phyloP scores from a whole-genome alignment of 2,888 invertebrate species.

The Pandemis corylana region DNA sequence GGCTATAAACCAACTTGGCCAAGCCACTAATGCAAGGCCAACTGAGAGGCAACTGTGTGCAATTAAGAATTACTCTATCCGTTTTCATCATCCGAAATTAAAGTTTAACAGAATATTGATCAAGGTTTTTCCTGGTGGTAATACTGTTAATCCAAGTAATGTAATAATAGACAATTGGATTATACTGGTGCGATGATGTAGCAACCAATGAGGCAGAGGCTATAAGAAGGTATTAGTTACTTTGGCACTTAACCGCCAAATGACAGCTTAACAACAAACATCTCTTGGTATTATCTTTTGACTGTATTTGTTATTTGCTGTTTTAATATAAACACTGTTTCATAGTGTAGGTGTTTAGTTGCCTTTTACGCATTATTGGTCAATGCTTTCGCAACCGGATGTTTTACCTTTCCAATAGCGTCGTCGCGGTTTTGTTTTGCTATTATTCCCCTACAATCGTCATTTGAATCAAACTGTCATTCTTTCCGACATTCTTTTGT shows the following conservation, averaged over 20 bases:
- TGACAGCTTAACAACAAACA: conserved; percentile 9
- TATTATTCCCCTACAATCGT: conserved; percentile 21
- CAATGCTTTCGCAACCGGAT: conserved; percentile 68
- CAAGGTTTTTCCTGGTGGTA: conserved; percentile 54
- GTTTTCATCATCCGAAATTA: conserved; percentile 52
- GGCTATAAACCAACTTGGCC: conserved; percentile 54
- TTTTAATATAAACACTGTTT: conserved; percentile 41
- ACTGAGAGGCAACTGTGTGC: conserved; percentile 56
- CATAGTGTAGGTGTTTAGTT: conserved; percentile 45
- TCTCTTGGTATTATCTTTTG: conserved; percentile 18
- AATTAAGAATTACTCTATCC: conserved; percentile 50
- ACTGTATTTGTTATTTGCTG: conserved; percentile 31
- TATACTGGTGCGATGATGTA: conserved; percentile 17
- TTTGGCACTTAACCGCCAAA: conserved; percentile 32
- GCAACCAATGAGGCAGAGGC: conserved; percentile 30
- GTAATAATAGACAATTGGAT: conserved; percentile 44
- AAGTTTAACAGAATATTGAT: conserved; percentile 51
- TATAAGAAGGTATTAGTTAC: conserved; percentile 32
- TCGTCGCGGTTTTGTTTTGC: conserved; percentile 31
- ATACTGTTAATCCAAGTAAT: conserved; percentile 46
- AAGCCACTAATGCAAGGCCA: conserved; percentile 63
- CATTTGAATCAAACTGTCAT: conserved; percentile 18
- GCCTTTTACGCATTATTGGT: conserved; percentile 69
- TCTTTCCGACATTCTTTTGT: conserved; percentile 22
- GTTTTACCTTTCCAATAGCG: conserved; percentile 61